A percentile compares a stretch with the other conserved stretches of the same genome.
Conservation (phyloP, 1,140 invertebrate species). For the Listronotus bonariensis region DNA sequence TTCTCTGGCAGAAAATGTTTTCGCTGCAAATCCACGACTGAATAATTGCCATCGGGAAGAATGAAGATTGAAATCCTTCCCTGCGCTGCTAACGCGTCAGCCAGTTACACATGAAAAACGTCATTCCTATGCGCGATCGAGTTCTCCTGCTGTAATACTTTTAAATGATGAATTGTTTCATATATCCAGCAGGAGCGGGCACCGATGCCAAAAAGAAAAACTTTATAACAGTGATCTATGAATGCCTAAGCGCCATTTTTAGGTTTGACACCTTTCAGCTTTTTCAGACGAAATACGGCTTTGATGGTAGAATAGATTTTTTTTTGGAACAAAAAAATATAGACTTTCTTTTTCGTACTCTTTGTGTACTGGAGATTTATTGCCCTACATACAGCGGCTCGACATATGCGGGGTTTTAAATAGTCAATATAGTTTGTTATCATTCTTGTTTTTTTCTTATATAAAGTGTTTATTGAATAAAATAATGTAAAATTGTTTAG, state of each 20-base stretch:
- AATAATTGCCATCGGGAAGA: conserved; percentile 21
- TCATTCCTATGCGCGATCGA: conserved; percentile 24
- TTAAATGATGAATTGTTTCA: conserved; percentile 27
- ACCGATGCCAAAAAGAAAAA: conserved; percentile 16
- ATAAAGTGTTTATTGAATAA: no score
- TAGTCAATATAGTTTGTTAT: no score
- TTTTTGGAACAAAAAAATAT: no score
- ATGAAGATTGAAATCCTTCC: conserved; percentile 23
- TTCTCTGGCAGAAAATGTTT: conserved; percentile 4
- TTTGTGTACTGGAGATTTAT: no score
- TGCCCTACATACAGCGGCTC: no score
- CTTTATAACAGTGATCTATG: conserved; percentile 20
- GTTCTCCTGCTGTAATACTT: conserved; percentile 16
- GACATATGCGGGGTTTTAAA: no score
- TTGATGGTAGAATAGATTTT: no score
- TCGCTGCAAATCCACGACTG: conserved; percentile 18
- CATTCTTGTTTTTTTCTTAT: no score
- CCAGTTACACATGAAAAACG: conserved; percentile 17
- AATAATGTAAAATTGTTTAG: no score
- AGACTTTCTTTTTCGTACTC: no score
- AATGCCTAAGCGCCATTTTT: conserved; percentile 12
- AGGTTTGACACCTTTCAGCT: neutral
- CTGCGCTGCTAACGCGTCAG: conserved; percentile 1
- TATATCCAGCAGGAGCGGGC: conserved; percentile 21
- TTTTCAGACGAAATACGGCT: no score